Evolutionary conservation across 1,140 invertebrate genomes (phyloP).

Genomic region (Drosophila persimilis): DNA sequence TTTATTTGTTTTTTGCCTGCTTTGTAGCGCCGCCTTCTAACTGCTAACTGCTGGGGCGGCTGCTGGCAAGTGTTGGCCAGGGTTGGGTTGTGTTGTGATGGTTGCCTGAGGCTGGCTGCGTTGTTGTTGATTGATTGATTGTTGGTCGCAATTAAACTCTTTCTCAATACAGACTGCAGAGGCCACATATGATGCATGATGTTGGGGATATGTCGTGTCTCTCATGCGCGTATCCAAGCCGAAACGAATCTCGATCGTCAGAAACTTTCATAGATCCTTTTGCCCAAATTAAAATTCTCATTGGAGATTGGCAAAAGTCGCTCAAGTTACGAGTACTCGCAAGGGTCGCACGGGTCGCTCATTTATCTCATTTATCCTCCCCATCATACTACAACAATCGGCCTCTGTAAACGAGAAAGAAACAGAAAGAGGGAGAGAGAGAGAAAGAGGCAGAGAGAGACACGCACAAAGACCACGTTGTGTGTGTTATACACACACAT

Average conservation of each 20-base stretch:
- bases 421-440: slow-evolving; percentile 46
- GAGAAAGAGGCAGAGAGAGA: slow-evolving; percentile 68
- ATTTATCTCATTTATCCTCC: slow-evolving; percentile 72
- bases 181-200: slow-evolving; percentile 82
- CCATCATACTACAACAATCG: slow-evolving; percentile 83
- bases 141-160: slow-evolving; percentile 38
- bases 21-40: slow-evolving; percentile 59
- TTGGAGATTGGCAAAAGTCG: slow-evolving; percentile 58
- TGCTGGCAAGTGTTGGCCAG: neutral
- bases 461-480: slow-evolving; percentile 62
- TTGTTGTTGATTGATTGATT: too few species aligned
- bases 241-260: slow-evolving; percentile 43
- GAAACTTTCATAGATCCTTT: slow-evolving; percentile 60
- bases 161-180: slow-evolving; percentile 78
- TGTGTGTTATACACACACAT: slow-evolving; percentile 34
- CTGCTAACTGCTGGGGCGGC: slow-evolving; percentile 20
- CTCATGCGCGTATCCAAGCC: slow-evolving; percentile 30
- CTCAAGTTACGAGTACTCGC: slow-evolving; percentile 72
- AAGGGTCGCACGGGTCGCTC: slow-evolving; percentile 54
- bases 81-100: neutral
- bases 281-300: slow-evolving; percentile 40
- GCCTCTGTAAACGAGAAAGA: slow-evolving; percentile 83
- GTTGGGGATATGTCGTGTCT: slow-evolving; percentile 76
- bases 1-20: slow-evolving; percentile 27
- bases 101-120: slow-evolving; percentile 12